A percentile compares a stretch with the other conserved stretches of the same genome.
Evolutionary conservation across 2,797 vertebrate genomes (phyloP).

Genomic region (Eptatretus atami): DNA sequence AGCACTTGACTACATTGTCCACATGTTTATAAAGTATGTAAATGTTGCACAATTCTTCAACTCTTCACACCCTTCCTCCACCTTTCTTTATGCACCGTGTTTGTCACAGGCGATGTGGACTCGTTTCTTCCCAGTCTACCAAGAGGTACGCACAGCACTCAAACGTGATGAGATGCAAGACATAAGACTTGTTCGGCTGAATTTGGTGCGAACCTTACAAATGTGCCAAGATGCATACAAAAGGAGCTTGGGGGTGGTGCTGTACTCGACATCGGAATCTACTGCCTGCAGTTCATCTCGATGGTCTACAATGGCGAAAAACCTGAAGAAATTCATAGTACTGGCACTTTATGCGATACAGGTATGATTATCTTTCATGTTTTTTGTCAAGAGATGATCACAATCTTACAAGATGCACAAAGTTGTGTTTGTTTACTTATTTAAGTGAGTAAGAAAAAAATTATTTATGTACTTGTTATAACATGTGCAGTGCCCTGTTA

Average conservation of each 20-base stretch:
- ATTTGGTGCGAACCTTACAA: constrained; percentile 14
- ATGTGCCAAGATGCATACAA: constrained; percentile 12
- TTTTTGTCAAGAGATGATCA: too few species aligned
- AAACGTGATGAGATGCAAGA: constrained; percentile 22
- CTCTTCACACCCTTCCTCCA: too few species aligned
- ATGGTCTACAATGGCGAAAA: constrained; percentile 32
- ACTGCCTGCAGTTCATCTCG: constrained; percentile 33
- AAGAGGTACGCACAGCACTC: constrained; percentile 22
- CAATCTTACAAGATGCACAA: too few species aligned
- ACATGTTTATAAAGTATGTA: too few species aligned
- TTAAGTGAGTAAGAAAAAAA: too few species aligned
- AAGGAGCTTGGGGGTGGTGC: constrained; percentile 34
- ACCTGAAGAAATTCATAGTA: constrained; percentile 25
- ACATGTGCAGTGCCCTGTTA: too few species aligned
- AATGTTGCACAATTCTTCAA: too few species aligned
- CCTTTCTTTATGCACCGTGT: too few species aligned
- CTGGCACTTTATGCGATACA: constrained; percentile 19
- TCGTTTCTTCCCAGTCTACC: constrained; percentile 28
- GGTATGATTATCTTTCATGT: constrained; percentile 14
- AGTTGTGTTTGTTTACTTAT: neutral
- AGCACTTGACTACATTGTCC: too few species aligned
- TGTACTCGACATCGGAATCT: constrained; percentile 29
- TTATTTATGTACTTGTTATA: too few species aligned
- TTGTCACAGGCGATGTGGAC: constrained; percentile 32
- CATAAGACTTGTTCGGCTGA: constrained; percentile 24